These are phyloP conservation scores for Selene dorsalis DNA, from an alignment of 2,797 vertebrate genomes.

Conservation along the genomic window DNA sequence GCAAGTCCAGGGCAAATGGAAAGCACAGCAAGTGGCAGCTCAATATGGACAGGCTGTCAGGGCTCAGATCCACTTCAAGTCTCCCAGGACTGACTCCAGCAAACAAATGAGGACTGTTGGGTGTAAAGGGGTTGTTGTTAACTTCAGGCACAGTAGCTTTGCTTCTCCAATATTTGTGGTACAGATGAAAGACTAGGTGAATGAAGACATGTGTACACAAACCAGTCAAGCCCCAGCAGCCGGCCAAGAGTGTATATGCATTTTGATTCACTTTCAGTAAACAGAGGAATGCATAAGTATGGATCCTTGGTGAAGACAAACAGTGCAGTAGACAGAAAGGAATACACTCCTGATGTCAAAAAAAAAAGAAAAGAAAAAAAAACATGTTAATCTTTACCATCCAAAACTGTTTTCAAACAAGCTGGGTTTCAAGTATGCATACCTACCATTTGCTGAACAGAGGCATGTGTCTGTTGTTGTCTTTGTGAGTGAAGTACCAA, in stretches of 20 bases:
- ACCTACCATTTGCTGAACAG: constrained; percentile 80
- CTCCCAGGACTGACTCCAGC: constrained; percentile 39
- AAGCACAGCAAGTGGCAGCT: constrained; percentile 93
- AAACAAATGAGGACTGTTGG: constrained; percentile 63
- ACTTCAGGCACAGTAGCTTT: neutral
- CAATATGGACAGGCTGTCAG: constrained; percentile 72
- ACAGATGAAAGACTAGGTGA: constrained; percentile 4
- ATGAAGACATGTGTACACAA: constrained; percentile 48
- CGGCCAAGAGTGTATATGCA: constrained; percentile 70
- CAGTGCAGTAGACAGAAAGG: constrained; percentile 86
- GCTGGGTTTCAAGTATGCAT: neutral
- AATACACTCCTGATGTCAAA: constrained; percentile 81
- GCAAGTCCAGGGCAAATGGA: constrained; percentile 90
- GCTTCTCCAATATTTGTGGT: neutral
- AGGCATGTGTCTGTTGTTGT: constrained; percentile 42
- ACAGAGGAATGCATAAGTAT: constrained; percentile 83
- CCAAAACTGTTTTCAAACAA: neutral
- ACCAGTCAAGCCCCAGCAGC: constrained; percentile 79
- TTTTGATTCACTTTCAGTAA: constrained; percentile 78
- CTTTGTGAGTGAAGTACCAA: constrained; percentile 62
- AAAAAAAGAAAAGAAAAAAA: constrained; percentile 2
- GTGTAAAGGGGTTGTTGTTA: constrained; percentile 38
- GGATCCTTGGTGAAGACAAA: constrained; percentile 85
- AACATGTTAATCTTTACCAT: neutral
- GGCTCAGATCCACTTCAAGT: constrained; percentile 61